Evolutionary conservation across 2,113 vertebrate species (phyloP).

Genomic region (Corydoras sp.): DNA sequence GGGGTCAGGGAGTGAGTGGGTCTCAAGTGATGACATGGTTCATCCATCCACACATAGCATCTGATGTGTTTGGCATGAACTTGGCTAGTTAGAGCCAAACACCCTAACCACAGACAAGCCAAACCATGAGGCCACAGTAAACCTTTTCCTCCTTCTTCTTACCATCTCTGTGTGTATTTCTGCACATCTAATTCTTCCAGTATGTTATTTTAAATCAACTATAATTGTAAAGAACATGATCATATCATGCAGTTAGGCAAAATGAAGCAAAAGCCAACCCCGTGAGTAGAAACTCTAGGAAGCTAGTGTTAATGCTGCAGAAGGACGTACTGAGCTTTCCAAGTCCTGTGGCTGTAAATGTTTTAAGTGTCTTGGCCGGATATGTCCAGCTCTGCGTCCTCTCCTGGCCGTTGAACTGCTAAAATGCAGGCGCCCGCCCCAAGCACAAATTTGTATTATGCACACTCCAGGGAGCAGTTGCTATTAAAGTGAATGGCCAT

Average conservation of each 20-base stretch:
- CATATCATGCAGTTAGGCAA: conserved; percentile 18
- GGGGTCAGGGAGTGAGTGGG: conserved; percentile 35
- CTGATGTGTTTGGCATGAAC: conserved; percentile 23
- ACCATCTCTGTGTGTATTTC: conserved; percentile 3
- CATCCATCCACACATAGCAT: conserved; percentile 11
- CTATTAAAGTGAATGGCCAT: conserved; percentile 22
- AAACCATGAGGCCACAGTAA: conserved; percentile 31
- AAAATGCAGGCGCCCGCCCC: conserved; percentile 17
- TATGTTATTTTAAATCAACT: conserved; percentile 5
- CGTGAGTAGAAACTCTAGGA: conserved; percentile 3
- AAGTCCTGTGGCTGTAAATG: conserved; percentile 29
- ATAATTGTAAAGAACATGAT: conserved; percentile 21
- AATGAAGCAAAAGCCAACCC: conserved; percentile 21
- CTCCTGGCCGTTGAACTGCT: conserved; percentile 5
- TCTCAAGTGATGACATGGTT: conserved; percentile 43
- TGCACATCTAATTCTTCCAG: background rate
- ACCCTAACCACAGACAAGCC: conserved; percentile 25
- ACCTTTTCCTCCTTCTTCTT: background rate
- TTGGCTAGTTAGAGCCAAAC: conserved; percentile 9
- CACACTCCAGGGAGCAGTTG: background rate
- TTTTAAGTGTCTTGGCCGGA: conserved; percentile 39
- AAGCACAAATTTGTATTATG: conserved; percentile 7
- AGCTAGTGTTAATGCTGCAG: conserved; percentile 10
- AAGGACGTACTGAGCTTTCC: background rate
- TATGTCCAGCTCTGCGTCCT: conserved; percentile 8